Conservation (phyloP, 2,797 vertebrate species). For the Hozukius guyotensis region DNA sequence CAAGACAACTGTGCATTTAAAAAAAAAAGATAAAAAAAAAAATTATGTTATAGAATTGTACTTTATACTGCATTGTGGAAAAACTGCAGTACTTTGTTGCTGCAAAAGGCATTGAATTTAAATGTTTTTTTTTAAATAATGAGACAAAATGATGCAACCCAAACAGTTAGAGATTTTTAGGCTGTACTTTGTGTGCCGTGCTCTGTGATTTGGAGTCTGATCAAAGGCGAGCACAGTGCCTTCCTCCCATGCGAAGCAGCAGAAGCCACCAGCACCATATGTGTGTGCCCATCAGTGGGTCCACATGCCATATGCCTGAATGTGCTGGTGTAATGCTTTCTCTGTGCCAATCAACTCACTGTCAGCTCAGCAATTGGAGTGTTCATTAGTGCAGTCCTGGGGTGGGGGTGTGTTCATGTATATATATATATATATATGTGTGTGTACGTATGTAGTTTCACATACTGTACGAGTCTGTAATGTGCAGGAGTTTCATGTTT, state of each 20-base stretch:
- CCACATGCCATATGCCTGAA: conserved; percentile 83
- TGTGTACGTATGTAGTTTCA: background rate
- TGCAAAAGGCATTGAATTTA: background rate
- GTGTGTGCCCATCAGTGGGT: conserved; percentile 82
- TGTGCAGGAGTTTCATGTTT: background rate
- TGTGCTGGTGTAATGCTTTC: conserved; percentile 81
- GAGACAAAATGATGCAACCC: conserved; percentile 49
- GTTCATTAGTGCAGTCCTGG: conserved; percentile 46
- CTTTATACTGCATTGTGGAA: background rate
- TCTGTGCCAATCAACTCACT: conserved; percentile 71
- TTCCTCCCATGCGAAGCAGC: conserved; percentile 71
- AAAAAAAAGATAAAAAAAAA: background rate
- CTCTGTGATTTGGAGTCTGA: conserved; percentile 74
- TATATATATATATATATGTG: background rate
- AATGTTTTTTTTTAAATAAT: conserved; percentile 12
- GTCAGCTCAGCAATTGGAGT: conserved; percentile 51
- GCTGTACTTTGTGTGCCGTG: conserved; percentile 63
- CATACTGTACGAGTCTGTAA: background rate
- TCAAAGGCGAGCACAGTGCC: conserved; percentile 73
- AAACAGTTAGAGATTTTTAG: conserved; percentile 54
- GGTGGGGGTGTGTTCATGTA: background rate
- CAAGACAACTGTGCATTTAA: background rate
- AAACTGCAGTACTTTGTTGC: background rate
- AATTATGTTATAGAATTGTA: background rate
- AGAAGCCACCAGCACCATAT: conserved; percentile 81